Percentiles rank a stretch among this genome's conserved stretches.
Conservation (phyloP, 2,797 vertebrate genomes). For the Muraenolepis orangiensis region DNA sequence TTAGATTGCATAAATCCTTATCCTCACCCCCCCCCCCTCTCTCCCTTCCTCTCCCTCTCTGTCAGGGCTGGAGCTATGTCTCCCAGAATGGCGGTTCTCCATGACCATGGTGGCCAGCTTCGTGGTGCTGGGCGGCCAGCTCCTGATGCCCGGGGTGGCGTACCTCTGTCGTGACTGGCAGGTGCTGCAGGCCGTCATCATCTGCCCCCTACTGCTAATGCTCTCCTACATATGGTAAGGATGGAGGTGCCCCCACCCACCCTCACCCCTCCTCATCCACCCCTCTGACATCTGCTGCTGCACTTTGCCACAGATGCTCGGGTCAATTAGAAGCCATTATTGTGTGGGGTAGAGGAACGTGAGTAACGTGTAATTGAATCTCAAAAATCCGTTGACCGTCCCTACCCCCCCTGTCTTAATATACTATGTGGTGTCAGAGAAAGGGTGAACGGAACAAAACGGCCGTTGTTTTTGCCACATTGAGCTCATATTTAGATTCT, state of each 20-base stretch:
- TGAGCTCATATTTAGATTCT: neutral
- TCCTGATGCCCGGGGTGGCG: constrained; percentile 91
- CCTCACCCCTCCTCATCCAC: no score
- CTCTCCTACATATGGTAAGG: constrained; percentile 92
- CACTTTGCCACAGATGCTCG: constrained; percentile 9
- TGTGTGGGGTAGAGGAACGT: no score
- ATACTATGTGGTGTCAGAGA: no score
- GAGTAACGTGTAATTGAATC: neutral
- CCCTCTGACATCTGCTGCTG: constrained; percentile 17
- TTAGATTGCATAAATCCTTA: neutral
- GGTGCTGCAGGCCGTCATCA: constrained; percentile 91
- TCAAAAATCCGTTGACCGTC: neutral
- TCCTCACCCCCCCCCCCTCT: no score
- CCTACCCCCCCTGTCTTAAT: no score
- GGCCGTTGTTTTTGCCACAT: neutral
- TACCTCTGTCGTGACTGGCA: constrained; percentile 92
- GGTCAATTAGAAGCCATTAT: neutral
- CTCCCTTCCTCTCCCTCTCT: neutral
- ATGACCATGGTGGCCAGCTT: constrained; percentile 97
- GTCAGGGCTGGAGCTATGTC: constrained; percentile 92
- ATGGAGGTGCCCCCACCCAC: no score
- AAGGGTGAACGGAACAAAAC: no score
- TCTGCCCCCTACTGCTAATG: constrained; percentile 94
- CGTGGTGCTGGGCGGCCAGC: constrained; percentile 87
- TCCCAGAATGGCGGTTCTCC: constrained; percentile 89